Percentiles rank a stretch among this genome's conserved stretches.
These are phyloP conservation scores for Enhydra lutris DNA, from an alignment of 2,113 vertebrate genomes.

Conservation along the genomic window DNA sequence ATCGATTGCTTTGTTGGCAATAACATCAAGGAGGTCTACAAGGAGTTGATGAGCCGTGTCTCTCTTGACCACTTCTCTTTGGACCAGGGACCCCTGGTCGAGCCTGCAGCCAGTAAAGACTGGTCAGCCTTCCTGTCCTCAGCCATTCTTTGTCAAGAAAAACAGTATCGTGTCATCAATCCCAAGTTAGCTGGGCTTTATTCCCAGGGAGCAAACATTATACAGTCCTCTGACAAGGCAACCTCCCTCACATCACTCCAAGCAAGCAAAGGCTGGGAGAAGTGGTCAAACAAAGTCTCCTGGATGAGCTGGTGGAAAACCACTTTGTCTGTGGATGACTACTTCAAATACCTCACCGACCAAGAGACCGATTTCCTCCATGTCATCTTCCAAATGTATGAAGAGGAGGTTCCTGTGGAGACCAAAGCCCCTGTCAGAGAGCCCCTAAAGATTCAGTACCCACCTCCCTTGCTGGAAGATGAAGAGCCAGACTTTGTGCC, in stretches of 20 bases:
- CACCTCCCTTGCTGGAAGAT: conserved; percentile 50
- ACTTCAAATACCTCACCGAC: conserved; percentile 72
- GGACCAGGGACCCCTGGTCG: conserved; percentile 70
- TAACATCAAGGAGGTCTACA: conserved; percentile 66
- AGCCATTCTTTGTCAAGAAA: conserved; percentile 5
- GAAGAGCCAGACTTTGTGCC: conserved; percentile 56
- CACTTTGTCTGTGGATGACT: conserved; percentile 63
- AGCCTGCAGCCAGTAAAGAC: conserved; percentile 56
- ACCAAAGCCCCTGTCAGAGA: not conserved
- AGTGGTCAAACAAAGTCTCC: not conserved
- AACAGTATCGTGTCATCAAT: conserved; percentile 63
- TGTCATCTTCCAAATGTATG: conserved; percentile 68
- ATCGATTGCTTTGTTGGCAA: not conserved
- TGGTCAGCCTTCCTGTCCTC: conserved; percentile 42
- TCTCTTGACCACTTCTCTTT: conserved; percentile 61
- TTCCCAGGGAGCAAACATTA: not conserved
- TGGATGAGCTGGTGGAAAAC: conserved; percentile 69
- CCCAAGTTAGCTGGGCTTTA: conserved; percentile 50
- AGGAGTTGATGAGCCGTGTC: conserved; percentile 61
- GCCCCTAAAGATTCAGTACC: not conserved
- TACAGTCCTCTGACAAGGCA: not conserved
- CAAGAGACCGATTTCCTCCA: conserved; percentile 76
- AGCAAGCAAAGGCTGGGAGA: not conserved
- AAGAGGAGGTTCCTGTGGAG: conserved; percentile 41
- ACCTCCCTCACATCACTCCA: not conserved